Conservation (phyloP, 2,113 vertebrate species). For the Alosa alosa region DNA sequence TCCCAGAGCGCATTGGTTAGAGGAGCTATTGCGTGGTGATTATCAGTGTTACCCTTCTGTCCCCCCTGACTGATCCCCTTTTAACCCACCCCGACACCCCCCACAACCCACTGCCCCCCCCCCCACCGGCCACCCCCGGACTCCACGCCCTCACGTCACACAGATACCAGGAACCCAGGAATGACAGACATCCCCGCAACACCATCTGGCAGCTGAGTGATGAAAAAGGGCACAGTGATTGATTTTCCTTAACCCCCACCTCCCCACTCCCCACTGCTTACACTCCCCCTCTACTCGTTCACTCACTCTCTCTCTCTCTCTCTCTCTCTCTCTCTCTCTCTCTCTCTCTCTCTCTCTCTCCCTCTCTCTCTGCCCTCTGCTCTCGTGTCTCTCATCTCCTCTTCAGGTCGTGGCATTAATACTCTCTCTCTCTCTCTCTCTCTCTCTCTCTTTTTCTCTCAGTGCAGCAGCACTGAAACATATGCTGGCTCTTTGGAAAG, state of each 20-base stretch:
- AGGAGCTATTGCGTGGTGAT: background rate
- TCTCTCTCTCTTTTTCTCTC: slow-evolving; percentile 1
- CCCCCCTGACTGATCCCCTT: background rate
- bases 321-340: background rate
- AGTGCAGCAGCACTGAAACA: background rate
- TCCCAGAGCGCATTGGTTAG: background rate
- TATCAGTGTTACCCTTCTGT: background rate
- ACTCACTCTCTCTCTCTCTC: background rate
- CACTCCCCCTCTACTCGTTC: background rate
- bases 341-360: background rate
- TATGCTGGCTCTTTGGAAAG: background rate
- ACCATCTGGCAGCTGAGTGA: slow-evolving; percentile 5
- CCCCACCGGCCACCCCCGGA: background rate
- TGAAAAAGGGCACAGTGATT: slow-evolving; percentile 16
- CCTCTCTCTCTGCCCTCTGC: no score
- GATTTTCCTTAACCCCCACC: background rate
- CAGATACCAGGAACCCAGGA: background rate
- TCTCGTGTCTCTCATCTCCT: no score
- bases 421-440: no score
- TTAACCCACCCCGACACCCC: background rate
- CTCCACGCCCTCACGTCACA: background rate
- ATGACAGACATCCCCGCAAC: slow-evolving; percentile 5
- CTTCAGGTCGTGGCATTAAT: no score
- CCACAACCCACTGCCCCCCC: background rate
- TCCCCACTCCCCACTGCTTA: background rate